Conservation (phyloP, 2,797 vertebrate species). For the Eleutherodactylus coqui region DNA sequence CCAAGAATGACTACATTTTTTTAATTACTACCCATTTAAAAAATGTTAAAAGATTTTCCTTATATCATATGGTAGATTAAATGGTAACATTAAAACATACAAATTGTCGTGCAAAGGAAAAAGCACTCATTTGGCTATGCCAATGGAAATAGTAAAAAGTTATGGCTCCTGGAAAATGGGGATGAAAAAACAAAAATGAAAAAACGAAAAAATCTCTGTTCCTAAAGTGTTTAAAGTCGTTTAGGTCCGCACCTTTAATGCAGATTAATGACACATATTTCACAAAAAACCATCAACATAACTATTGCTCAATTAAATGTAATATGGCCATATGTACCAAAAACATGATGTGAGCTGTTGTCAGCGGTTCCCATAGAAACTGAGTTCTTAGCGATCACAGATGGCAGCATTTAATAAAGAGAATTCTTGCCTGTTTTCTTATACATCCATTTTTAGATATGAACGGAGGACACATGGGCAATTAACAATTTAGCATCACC, state of each 20-base stretch:
- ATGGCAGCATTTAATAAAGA: constrained; percentile 51
- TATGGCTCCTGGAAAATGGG: no score
- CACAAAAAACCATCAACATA: background rate
- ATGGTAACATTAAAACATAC: no score
- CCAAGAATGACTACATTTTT: no score
- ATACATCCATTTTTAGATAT: constrained; percentile 45
- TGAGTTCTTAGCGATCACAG: constrained; percentile 34
- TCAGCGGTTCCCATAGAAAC: constrained; percentile 39
- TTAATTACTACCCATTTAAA: no score
- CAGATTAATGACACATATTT: background rate
- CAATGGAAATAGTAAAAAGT: no score
- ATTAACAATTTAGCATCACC: constrained; percentile 47
- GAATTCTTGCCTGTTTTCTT: constrained; percentile 27
- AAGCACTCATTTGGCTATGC: no score
- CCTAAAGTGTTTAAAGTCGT: no score
- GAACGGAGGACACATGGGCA: constrained; percentile 33
- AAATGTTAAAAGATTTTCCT: no score
- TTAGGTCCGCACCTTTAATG: background rate
- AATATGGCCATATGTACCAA: constrained; percentile 17
- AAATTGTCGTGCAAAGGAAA: no score
- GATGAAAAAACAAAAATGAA: no score
- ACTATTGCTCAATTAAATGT: constrained; percentile 10
- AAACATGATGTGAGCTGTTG: constrained; percentile 44
- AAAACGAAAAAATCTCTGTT: no score
- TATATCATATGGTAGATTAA: no score